Evolutionary conservation across 2,797 vertebrate species (phyloP).

Genomic region (Dicrostonyx torquatus): DNA sequence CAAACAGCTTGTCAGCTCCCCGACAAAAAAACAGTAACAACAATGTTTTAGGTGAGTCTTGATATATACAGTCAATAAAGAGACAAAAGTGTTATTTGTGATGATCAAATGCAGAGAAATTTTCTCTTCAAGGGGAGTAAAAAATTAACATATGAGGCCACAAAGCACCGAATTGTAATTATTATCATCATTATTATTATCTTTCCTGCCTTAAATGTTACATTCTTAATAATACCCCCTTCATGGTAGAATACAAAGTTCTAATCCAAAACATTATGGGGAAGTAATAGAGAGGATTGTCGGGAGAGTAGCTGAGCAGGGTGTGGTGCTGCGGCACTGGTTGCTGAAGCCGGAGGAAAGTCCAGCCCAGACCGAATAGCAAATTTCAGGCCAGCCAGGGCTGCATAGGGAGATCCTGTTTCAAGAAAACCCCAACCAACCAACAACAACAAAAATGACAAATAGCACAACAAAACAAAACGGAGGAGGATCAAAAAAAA

Average conservation of each 20-base stretch:
- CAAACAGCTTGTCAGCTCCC: background rate
- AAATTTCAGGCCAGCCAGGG: background rate
- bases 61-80: background rate
- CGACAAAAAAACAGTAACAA: background rate
- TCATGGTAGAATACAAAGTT: background rate
- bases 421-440: background rate
- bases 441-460: background rate
- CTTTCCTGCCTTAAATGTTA: slow-evolving; percentile 7
- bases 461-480: background rate
- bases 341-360: background rate
- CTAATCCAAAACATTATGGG: background rate
- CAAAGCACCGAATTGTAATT: background rate
- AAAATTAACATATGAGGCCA: background rate
- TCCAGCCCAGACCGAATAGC: background rate
- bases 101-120: slow-evolving; percentile 12
- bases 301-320: background rate
- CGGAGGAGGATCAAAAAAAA: too few species aligned
- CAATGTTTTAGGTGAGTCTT: background rate
- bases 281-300: background rate
- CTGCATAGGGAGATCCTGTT: background rate
- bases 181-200: background rate
- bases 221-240: background rate
- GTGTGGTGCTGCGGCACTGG: background rate
- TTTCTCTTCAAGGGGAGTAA: slow-evolving; percentile 16
- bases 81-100: slow-evolving; percentile 5